Conservation (phyloP, 2,888 invertebrate genomes). For the Pristionchus fissidentatus region DNA sequence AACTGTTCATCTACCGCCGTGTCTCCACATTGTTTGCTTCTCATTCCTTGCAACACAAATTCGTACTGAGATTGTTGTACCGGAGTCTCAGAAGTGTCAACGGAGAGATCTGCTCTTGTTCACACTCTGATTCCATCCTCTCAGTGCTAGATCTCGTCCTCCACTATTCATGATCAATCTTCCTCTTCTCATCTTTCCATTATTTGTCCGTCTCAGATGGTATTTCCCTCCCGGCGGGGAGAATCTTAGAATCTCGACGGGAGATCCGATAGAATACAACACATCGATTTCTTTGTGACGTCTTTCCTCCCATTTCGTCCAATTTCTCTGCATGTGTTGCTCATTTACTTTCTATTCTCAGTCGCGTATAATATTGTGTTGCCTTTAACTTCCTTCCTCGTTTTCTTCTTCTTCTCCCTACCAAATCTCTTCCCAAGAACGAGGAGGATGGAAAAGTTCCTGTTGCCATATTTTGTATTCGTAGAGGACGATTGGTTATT, state of each 20-base stretch:
- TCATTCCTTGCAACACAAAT: slow-evolving; percentile 13
- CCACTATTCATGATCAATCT: too few relatives aligned
- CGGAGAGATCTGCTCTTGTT: slow-evolving; percentile 13
- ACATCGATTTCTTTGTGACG: not conserved
- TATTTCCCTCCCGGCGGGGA: not conserved
- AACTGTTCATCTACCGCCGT: not conserved
- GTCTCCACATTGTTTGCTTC: slow-evolving; percentile 11
- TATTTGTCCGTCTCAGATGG: slow-evolving; percentile 19
- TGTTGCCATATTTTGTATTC: too few relatives aligned
- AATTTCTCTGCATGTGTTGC: not conserved
- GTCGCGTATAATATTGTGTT: not conserved
- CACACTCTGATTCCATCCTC: not conserved
- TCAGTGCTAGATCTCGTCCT: too few relatives aligned
- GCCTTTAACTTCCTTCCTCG: not conserved
- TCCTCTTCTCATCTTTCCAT: not conserved
- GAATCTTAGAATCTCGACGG: not conserved
- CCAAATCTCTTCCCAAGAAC: not conserved
- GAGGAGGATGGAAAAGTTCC: too few relatives aligned
- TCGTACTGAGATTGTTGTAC: slow-evolving; percentile 15
- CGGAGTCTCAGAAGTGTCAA: not conserved
- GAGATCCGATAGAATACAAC: slow-evolving; percentile 26
- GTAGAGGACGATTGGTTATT: not conserved
- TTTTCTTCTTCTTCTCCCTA: not conserved
- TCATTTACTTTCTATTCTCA: not conserved
- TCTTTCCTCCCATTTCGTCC: not conserved